A percentile compares a stretch with the other conserved stretches of the same genome.
Evolutionary conservation across 2,888 invertebrate genomes (phyloP).

Genomic region (Calliphora vomitoria): DNA sequence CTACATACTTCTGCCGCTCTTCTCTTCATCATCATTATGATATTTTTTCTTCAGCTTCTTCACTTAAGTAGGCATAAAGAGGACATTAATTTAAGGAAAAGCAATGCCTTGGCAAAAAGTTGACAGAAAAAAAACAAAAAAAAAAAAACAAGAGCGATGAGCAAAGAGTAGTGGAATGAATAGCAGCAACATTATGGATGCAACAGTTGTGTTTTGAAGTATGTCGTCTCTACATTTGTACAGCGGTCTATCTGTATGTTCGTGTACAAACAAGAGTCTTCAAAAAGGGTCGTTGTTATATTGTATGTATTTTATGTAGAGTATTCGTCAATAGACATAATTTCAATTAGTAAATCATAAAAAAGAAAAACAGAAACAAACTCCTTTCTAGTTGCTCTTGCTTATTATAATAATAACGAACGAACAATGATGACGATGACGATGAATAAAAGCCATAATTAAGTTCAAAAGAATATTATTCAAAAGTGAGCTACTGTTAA

Average conservation of each 20-base stretch:
- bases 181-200: neutral
- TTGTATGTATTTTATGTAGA: neutral
- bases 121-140: neutral
- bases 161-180: neutral
- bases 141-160: neutral
- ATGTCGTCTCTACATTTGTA: neutral
- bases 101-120: constrained; percentile 26
- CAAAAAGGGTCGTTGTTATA: constrained; percentile 1
- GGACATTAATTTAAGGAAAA: constrained; percentile 46
- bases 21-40: neutral
- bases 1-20: neutral
- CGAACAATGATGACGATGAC: neutral
- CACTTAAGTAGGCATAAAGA: constrained; percentile 51
- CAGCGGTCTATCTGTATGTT: neutral
- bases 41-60: constrained; percentile 16
- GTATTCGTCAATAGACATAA: constrained; percentile 36
- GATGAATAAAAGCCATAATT: neutral
- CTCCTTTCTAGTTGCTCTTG: neutral
- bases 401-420: neutral
- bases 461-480: neutral
- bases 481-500: neutral
- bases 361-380: neutral
- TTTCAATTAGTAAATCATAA: constrained; percentile 38
- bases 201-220: constrained; percentile 56
- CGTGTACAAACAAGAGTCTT: neutral